A percentile compares a stretch with the other conserved stretches of the same genome.
phyloP scores from a whole-genome alignment of 2,113 vertebrate genomes.

The Sylvilagus bachmani region DNA sequence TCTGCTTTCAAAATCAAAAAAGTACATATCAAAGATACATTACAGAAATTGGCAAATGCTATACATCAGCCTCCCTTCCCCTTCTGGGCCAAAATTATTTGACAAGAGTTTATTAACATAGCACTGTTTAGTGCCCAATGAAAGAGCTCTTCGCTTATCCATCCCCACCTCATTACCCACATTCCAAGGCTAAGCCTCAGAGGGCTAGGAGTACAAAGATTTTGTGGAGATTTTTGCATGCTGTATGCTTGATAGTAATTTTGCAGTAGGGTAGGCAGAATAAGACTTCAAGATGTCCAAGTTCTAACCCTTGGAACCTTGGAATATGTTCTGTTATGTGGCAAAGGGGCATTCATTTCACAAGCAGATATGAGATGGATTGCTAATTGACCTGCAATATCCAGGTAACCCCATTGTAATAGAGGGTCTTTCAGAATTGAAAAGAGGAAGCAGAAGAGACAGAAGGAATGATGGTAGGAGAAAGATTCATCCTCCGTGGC shows the following conservation, averaged over 20 bases:
- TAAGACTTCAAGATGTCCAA: neutral
- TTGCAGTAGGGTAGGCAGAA: neutral
- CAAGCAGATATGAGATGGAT: conserved; percentile 5
- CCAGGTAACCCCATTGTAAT: neutral
- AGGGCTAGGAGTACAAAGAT: neutral
- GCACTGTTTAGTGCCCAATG: neutral
- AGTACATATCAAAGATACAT: neutral
- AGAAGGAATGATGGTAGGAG: neutral
- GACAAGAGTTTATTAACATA: neutral
- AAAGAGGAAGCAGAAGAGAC: neutral
- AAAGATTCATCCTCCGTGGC: neutral
- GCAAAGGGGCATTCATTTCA: neutral
- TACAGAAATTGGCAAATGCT: neutral
- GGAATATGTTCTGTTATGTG: neutral
- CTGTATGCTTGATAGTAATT: neutral
- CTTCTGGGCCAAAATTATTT: neutral
- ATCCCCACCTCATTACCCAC: neutral
- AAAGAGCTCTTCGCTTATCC: neutral
- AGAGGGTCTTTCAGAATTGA: neutral
- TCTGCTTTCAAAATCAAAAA: no score
- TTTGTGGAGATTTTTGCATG: neutral
- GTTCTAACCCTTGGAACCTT: neutral
- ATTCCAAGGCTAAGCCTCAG: neutral
- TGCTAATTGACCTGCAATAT: neutral
- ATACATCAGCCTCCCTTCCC: neutral